Percentiles rank a stretch among this genome's conserved stretches.
Conservation (phyloP, 2,797 vertebrate genomes). For the Neoniphon sammara region DNA sequence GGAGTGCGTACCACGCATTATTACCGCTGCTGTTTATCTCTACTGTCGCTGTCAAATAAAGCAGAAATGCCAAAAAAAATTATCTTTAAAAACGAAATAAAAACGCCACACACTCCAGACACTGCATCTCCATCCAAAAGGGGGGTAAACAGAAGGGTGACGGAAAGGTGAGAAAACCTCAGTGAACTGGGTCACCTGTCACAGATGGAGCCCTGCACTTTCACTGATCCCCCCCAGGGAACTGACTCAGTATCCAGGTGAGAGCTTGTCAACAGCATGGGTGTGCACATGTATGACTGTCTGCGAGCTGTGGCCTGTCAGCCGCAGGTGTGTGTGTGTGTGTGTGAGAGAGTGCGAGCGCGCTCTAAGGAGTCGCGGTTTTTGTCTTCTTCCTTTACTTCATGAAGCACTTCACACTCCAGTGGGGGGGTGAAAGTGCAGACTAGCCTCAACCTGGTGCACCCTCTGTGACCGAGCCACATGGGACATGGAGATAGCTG, state of each 20-base stretch:
- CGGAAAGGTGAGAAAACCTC: slow-evolving; percentile 65
- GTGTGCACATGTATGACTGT: slow-evolving; percentile 39
- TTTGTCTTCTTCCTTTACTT: slow-evolving; percentile 53
- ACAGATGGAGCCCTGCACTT: slow-evolving; percentile 56
- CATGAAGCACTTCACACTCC: slow-evolving; percentile 71
- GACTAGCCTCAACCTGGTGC: slow-evolving; percentile 51
- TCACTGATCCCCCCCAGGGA: slow-evolving; percentile 62
- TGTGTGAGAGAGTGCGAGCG: slow-evolving; percentile 25
- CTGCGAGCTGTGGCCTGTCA: slow-evolving; percentile 57
- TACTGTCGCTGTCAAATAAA: too few species aligned
- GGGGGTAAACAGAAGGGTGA: slow-evolving; percentile 49
- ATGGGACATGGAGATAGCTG: slow-evolving; percentile 17
- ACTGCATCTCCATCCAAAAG: slow-evolving; percentile 1
- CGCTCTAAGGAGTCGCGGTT: slow-evolving; percentile 16
- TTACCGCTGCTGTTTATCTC: too few species aligned
- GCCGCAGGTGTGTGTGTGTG: slow-evolving; percentile 36
- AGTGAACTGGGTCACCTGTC: slow-evolving; percentile 73
- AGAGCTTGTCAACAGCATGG: slow-evolving; percentile 70
- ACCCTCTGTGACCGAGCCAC: slow-evolving; percentile 33
- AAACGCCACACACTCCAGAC: slow-evolving; percentile 32
- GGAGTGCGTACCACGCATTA: too few species aligned
- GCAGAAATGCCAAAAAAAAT: too few species aligned
- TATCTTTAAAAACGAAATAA: slow-evolving; percentile 46
- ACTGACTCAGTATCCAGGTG: slow-evolving; percentile 64
- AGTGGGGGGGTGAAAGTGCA: slow-evolving; percentile 63